Conservation (phyloP, 2,888 invertebrate genomes). For the Drosophila leonis region DNA sequence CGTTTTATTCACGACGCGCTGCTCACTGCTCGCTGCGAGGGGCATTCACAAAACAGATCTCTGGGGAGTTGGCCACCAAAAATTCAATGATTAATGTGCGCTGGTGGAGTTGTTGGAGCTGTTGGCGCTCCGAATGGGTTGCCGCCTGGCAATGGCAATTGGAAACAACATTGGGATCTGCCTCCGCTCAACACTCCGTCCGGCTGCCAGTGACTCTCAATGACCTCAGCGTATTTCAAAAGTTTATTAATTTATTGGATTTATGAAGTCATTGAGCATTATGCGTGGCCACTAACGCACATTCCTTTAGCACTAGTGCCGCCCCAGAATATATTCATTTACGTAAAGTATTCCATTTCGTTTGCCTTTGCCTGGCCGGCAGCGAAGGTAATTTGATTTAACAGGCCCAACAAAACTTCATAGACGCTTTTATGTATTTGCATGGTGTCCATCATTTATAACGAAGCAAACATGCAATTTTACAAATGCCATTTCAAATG, state of each 20-base stretch:
- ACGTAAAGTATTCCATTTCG: constrained; percentile 75
- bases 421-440: constrained; percentile 41
- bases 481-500: constrained; percentile 8
- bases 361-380: constrained; percentile 37
- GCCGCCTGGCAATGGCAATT: constrained; percentile 20
- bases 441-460: constrained; percentile 48
- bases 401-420: constrained; percentile 45
- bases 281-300: constrained; percentile 52
- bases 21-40: constrained; percentile 9
- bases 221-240: constrained; percentile 81
- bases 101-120: constrained; percentile 69
- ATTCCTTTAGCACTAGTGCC: constrained; percentile 24
- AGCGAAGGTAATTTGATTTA: constrained; percentile 74
- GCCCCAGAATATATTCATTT: constrained; percentile 57
- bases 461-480: constrained; percentile 33
- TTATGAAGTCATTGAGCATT: constrained; percentile 80
- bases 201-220: constrained; percentile 53
- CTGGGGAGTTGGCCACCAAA: constrained; percentile 77
- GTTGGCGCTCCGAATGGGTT: constrained; percentile 77
- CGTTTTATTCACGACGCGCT: constrained; percentile 69
- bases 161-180: constrained; percentile 24
- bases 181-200: constrained; percentile 16
- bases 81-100: constrained; percentile 80
- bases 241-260: constrained; percentile 82
- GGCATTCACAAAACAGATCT: constrained; percentile 50